These are phyloP conservation scores for Cheilosia vulpina DNA, from an alignment of 2,888 invertebrate species.

Conservation along the genomic window DNA sequence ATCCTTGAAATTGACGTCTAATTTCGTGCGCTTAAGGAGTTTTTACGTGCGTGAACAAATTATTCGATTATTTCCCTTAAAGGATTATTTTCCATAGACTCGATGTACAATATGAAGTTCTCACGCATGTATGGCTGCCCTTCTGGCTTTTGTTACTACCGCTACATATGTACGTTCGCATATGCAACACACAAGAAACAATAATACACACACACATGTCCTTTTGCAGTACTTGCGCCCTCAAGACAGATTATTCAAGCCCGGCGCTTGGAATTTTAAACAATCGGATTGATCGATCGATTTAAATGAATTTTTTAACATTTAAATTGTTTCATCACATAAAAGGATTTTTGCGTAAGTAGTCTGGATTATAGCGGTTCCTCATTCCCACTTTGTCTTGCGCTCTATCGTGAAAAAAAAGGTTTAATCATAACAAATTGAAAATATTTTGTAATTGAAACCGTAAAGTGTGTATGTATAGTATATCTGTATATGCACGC, in stretches of 20 bases:
- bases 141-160: neutral
- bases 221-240: slow-evolving; percentile 6
- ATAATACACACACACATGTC: neutral
- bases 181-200: neutral
- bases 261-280: slow-evolving; percentile 42
- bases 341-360: slow-evolving; percentile 73
- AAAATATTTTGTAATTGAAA: slow-evolving; percentile 73
- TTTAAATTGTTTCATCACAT: slow-evolving; percentile 74
- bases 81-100: no score
- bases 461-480: slow-evolving; percentile 51
- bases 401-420: slow-evolving; percentile 62
- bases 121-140: no score
- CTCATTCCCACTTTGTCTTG: slow-evolving; percentile 48
- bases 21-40: neutral
- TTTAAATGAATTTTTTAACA: slow-evolving; percentile 74
- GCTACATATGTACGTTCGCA: neutral
- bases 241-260: slow-evolving; percentile 48
- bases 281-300: slow-evolving; percentile 69
- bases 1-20: slow-evolving; percentile 24
- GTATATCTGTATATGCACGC: slow-evolving; percentile 18
- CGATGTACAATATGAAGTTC: no score
- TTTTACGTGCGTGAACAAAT: no score
- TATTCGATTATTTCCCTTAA: no score
- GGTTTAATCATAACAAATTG: slow-evolving; percentile 75
- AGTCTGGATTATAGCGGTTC: slow-evolving; percentile 62